Percentiles rank a stretch among this genome's conserved stretches.
These are phyloP conservation scores for Leptura quadrifasciata DNA, from an alignment of 2,888 invertebrate genomes.

Conservation along the genomic window DNA sequence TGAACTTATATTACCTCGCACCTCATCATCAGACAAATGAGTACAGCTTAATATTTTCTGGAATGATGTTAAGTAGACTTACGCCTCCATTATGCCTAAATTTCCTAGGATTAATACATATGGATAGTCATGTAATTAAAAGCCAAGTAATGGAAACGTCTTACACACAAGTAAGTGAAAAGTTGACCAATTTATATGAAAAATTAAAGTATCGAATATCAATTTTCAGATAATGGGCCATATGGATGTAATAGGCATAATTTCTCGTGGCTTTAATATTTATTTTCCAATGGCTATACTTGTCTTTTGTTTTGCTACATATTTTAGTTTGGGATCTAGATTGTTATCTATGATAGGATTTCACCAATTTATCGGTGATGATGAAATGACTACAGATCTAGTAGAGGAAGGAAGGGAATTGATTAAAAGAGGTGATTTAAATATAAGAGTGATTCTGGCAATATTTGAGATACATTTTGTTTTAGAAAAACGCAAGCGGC, in stretches of 20 bases:
- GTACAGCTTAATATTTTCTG: conserved; percentile 98
- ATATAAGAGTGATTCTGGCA: background rate
- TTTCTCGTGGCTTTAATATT: conserved; percentile 98
- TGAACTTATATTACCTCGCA: conserved; percentile 97
- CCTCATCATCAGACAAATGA: conserved; percentile 99
- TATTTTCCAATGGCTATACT: conserved; percentile 99
- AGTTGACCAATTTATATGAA: background rate
- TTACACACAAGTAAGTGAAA: conserved; percentile 88
- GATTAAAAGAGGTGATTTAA: conserved; percentile 85
- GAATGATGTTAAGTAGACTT: conserved; percentile 97
- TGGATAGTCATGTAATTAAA: conserved; percentile 96
- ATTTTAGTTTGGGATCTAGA: conserved; percentile 94
- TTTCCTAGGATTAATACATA: conserved; percentile 96
- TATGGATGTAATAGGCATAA: conserved; percentile 97
- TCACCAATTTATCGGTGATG: conserved; percentile 97
- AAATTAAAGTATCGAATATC: conserved; percentile 13
- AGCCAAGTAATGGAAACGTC: conserved; percentile 87
- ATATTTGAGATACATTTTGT: conserved; percentile 18
- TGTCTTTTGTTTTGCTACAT: conserved; percentile 93
- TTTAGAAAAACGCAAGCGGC: conserved; percentile 86
- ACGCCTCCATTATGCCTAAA: conserved; percentile 99
- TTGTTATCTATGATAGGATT: conserved; percentile 93
- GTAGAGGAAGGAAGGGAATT: conserved; percentile 96
- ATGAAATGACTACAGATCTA: conserved; percentile 93
- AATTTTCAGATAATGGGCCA: conserved; percentile 93